These are phyloP conservation scores for Sitta europaea DNA, from an alignment of 2,113 vertebrate genomes.

Conservation along the genomic window DNA sequence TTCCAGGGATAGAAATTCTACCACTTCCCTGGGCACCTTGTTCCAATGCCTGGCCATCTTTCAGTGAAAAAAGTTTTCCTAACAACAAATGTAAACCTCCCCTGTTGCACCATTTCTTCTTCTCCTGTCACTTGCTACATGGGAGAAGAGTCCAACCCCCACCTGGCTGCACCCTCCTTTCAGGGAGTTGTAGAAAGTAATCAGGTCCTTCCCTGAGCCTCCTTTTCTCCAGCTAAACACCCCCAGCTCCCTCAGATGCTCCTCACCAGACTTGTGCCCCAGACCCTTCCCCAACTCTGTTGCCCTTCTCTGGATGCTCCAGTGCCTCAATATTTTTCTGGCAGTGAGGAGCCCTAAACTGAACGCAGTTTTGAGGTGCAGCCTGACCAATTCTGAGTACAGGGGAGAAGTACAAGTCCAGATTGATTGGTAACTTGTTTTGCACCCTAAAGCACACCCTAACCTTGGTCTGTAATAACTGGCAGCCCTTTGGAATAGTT, in stretches of 20 bases:
- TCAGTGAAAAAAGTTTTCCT: not conserved
- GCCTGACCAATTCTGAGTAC: not conserved
- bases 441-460: not conserved
- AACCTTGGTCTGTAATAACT: not conserved
- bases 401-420: accelerated
- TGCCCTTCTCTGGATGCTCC: not conserved
- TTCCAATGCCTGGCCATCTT: not conserved
- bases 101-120: not conserved
- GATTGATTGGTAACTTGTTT: not conserved
- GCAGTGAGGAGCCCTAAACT: not conserved
- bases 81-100: not conserved
- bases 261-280: not conserved
- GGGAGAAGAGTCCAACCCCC: not conserved
- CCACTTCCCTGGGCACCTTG: not conserved
- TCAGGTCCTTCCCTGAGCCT: not conserved
- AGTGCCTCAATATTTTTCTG: not conserved
- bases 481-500: not conserved
- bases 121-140: not conserved
- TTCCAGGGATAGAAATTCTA: not conserved
- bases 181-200: not conserved
- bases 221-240: not conserved
- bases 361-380: not conserved
- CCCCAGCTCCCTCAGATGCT: not conserved
- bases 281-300: accelerated
- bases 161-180: not conserved